Evolutionary conservation across 2,888 invertebrate genomes (phyloP), one percentile per base, ranked within the genome.

Genomic region (Drymonia ruficornis): DNA sequence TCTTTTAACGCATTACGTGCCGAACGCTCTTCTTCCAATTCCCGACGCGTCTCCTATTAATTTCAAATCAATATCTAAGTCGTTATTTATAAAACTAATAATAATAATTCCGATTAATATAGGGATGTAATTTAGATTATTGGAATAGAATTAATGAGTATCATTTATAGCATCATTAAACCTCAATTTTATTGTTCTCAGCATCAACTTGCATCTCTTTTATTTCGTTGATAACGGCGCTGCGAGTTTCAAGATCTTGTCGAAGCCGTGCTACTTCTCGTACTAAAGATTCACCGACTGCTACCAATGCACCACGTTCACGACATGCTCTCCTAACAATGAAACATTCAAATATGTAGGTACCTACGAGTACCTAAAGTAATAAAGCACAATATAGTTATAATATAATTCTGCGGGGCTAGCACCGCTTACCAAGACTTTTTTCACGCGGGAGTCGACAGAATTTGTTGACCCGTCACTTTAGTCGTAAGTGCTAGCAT

Each of bases 241-340:
- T 51, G 28, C 79, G 81, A 13, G 77, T 56, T 53, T 87, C 86
- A 4, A 87, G 61, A 18, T 91, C 88, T 60, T 84, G 81, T 49
- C 84, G 80, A 18, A 91, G 83, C 13, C 72, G 72, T 16, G 86
- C 88, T 56, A 87, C 72, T 70, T 91, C 90, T 18, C 89, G 81
- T 19, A 92, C 82, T 55, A 91, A 74, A 9, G 87, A 78, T 73
- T 91, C 87, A 2, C 89, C 91, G 15, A 91, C 86, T 31, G 78
- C 60, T 29, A 87, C 58, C 49, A 92, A 70, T 1, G 86, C 74
- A 52, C 78, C 75, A 50, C 89, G 78, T 59, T 91, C 92, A 47
- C 73, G 78, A 63, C 80, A 82, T 43, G 84, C 82, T 58, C 79
- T 81, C 67, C 91, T 91, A 61, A 45, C 56, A 45, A 50, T 34